phyloP scores from a whole-genome alignment of 2,113 vertebrate genomes.

The Oncorhynchus mykiss region DNA sequence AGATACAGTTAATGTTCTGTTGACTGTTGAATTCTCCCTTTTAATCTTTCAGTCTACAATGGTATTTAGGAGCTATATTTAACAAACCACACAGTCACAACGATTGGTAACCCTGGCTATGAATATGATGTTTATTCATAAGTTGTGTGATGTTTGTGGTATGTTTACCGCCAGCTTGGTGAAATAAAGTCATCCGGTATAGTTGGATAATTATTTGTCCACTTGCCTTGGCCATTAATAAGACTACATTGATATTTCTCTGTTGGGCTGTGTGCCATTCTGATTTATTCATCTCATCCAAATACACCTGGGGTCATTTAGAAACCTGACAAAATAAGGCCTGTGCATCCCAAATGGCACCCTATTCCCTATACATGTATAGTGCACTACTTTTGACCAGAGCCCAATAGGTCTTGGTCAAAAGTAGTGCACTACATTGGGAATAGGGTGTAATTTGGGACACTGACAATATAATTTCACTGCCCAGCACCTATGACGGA shows the following conservation, averaged over 20 bases:
- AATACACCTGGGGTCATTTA: constrained; percentile 61
- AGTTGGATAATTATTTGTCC: constrained; percentile 58
- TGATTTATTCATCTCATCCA: constrained; percentile 62
- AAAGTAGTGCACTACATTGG: too few relatives aligned
- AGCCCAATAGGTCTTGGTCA: too few relatives aligned
- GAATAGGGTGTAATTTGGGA: background rate
- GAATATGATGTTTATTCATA: constrained; percentile 54
- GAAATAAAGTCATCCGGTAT: constrained; percentile 54
- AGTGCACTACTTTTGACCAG: too few relatives aligned
- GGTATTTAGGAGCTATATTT: constrained; percentile 4
- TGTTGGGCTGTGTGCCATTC: constrained; percentile 50
- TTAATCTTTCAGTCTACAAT: constrained; percentile 1
- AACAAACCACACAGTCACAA: background rate
- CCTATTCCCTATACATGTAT: too few relatives aligned
- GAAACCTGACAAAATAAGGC: constrained; percentile 46
- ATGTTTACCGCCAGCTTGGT: constrained; percentile 42
- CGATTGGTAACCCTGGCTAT: background rate
- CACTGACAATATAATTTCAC: constrained; percentile 46
- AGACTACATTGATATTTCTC: constrained; percentile 34
- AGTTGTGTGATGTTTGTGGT: constrained; percentile 29
- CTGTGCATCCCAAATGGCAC: too few relatives aligned
- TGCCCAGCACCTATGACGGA: constrained; percentile 42
- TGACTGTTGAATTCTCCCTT: background rate
- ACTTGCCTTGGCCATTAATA: constrained; percentile 46
- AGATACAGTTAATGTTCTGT: background rate